Percentiles rank a stretch among this genome's conserved stretches.
phyloP scores from a whole-genome alignment of 1,140 invertebrate genomes.

The Cataglyphis hispanica region DNA sequence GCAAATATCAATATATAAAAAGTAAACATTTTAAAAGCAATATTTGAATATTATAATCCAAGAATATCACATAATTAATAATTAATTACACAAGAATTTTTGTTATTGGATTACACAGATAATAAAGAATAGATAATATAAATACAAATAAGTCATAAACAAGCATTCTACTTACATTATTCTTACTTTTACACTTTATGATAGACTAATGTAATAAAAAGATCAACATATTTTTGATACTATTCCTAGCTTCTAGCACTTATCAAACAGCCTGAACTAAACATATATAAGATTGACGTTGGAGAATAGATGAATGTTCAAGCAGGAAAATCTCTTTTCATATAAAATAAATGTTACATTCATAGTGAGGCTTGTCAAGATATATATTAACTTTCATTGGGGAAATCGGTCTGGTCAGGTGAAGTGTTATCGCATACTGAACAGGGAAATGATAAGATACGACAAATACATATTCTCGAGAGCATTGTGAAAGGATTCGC shows the following conservation, averaged over 20 bases:
- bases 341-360: conserved; percentile 41
- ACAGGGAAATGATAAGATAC: conserved; percentile 68
- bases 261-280: conserved; percentile 54
- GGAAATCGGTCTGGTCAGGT: conserved; percentile 4
- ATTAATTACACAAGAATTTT: conserved; percentile 14
- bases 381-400: conserved; percentile 47
- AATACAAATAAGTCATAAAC: not conserved
- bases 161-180: conserved; percentile 63
- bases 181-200: conserved; percentile 50
- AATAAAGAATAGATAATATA: not conserved
- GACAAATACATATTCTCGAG: not conserved
- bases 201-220: conserved; percentile 49
- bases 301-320: conserved; percentile 35
- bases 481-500: not conserved
- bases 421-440: conserved; percentile 46
- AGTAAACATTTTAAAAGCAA: not conserved
- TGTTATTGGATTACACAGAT: not conserved
- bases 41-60: not conserved
- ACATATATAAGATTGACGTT: conserved; percentile 56
- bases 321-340: conserved; percentile 48
- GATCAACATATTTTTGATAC: conserved; percentile 57
- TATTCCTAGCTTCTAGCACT: conserved; percentile 54
- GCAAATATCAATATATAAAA: conserved; percentile 37
- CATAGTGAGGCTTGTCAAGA: conserved; percentile 54
- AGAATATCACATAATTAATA: conserved; percentile 2